phyloP scores from a whole-genome alignment of 2,797 vertebrate species.

The Glyptemys insculpta region DNA sequence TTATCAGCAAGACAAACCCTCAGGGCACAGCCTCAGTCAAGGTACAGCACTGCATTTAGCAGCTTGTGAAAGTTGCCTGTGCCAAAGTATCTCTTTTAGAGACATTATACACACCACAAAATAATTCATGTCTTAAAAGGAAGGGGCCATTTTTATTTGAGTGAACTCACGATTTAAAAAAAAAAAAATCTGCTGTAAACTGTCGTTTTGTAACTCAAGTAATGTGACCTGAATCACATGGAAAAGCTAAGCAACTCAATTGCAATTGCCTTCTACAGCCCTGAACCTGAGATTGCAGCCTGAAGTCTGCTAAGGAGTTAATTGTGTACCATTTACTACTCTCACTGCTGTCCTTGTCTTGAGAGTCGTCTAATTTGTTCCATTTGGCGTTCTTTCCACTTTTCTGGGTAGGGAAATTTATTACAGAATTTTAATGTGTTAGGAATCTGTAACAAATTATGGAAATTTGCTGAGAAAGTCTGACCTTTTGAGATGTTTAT shows the following conservation, averaged over 20 bases:
- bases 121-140: not conserved
- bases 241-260: not conserved
- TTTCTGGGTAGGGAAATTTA: conserved; percentile 66
- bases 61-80: not conserved
- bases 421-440: conserved; percentile 50
- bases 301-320: conserved; percentile 33
- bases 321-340: conserved; percentile 38
- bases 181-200: not conserved
- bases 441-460: conserved; percentile 69
- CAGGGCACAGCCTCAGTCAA: not conserved
- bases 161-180: not conserved
- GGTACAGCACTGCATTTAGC: not conserved
- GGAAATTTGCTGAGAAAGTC: conserved; percentile 62
- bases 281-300: not conserved
- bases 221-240: not conserved
- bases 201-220: not conserved
- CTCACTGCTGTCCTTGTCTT: not conserved
- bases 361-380: conserved; percentile 53
- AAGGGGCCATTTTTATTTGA: not conserved
- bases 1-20: not conserved
- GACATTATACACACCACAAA: not conserved
- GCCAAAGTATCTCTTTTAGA: not conserved
- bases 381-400: conserved; percentile 50
- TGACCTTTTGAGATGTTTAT: conserved; percentile 53
- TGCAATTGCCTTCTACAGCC: not conserved